These are phyloP conservation scores for Falcaria lacertinaria DNA, from an alignment of 2,888 invertebrate genomes.

Conservation along the genomic window DNA sequence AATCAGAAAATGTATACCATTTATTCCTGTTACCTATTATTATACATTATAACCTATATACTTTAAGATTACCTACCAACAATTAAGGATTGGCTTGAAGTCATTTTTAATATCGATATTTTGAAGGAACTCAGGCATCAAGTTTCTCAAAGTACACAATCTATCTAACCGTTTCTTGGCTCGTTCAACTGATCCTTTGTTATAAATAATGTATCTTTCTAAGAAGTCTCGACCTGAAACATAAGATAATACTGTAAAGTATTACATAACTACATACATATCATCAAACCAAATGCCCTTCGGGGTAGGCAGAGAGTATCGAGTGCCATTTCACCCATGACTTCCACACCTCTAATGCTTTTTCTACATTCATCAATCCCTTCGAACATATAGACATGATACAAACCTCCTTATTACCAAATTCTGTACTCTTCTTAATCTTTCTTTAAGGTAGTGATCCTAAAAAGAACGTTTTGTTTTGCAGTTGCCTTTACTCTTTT, in stretches of 20 bases:
- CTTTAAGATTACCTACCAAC: constrained; percentile 5
- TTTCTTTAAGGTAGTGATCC: too few species aligned
- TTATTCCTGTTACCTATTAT: too few species aligned
- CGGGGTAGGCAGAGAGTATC: too few species aligned
- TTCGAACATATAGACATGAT: too few species aligned
- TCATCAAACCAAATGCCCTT: too few species aligned
- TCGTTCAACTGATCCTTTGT: constrained; percentile 33
- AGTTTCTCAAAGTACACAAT: constrained; percentile 31
- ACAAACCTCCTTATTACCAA: background rate
- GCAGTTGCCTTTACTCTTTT: too few species aligned
- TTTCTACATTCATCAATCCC: too few species aligned
- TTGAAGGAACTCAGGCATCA: constrained; percentile 30
- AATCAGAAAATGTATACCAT: too few species aligned
- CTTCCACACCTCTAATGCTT: too few species aligned
- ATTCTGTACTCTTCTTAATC: too few species aligned
- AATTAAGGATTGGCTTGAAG: background rate
- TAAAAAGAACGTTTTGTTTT: too few species aligned
- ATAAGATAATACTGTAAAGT: background rate
- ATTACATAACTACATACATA: background rate
- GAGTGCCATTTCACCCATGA: too few species aligned
- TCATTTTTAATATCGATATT: constrained; percentile 6
- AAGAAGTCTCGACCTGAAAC: constrained; percentile 23
- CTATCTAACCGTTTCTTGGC: constrained; percentile 38
- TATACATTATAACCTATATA: background rate
- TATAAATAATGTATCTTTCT: constrained; percentile 23